These are phyloP conservation scores for Lanius collurio DNA, from an alignment of 2,113 vertebrate genomes.

Conservation along the genomic window DNA sequence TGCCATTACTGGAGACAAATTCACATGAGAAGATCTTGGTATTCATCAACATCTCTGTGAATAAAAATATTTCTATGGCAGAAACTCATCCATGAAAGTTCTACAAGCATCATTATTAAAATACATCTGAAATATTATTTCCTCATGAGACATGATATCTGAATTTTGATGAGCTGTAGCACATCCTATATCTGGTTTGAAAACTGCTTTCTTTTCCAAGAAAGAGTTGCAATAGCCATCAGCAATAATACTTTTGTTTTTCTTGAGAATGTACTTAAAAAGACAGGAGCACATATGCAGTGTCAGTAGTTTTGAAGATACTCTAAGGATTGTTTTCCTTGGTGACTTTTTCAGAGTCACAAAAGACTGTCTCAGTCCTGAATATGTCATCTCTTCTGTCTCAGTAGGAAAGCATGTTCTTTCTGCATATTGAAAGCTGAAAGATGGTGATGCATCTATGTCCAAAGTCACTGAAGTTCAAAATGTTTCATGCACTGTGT, in stretches of 20 bases:
- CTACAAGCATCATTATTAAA: neutral
- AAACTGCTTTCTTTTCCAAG: neutral
- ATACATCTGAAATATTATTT: neutral
- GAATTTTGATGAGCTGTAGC: neutral
- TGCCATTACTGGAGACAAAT: neutral
- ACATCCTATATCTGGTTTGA: neutral
- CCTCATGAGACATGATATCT: neutral
- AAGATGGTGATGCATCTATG: neutral
- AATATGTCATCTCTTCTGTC: neutral
- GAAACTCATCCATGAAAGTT: neutral
- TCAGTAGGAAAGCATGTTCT: neutral
- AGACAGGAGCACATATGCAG: neutral
- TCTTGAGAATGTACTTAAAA: slow-evolving; percentile 17
- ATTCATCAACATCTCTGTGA: neutral
- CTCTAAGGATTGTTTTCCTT: neutral
- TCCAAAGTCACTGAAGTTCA: neutral
- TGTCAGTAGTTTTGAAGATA: neutral
- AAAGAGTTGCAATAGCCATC: neutral
- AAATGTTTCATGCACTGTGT: neutral
- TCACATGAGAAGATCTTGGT: neutral
- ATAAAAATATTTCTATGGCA: neutral
- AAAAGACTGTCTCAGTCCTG: neutral
- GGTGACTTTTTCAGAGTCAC: neutral
- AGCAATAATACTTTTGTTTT: neutral
- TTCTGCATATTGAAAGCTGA: neutral